Conservation (phyloP, 1,140 invertebrate species). For the Drosophila prosaltans region DNA sequence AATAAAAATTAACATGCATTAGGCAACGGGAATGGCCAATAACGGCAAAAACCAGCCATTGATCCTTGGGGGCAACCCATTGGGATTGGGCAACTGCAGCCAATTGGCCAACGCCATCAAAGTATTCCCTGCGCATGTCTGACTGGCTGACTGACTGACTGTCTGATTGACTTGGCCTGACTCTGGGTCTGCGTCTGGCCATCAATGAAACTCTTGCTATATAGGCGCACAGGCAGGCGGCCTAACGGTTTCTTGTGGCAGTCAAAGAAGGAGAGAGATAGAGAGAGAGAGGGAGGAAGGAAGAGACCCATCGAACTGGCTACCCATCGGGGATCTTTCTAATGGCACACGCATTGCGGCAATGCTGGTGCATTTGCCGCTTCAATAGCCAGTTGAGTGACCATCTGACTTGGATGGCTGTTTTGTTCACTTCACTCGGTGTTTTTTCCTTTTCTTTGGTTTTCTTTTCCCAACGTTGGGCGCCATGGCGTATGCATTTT, state of each 20-base stretch:
- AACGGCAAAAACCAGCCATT: slow-evolving; percentile 78
- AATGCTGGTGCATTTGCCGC: slow-evolving; percentile 68
- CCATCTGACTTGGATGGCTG: slow-evolving; percentile 37
- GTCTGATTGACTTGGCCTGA: slow-evolving; percentile 75
- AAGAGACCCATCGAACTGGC: slow-evolving; percentile 21
- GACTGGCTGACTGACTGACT: slow-evolving; percentile 47
- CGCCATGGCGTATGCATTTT: slow-evolving; percentile 76
- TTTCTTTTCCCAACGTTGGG: slow-evolving; percentile 38
- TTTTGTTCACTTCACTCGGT: slow-evolving; percentile 7
- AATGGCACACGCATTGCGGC: slow-evolving; percentile 67
- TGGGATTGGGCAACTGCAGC: slow-evolving; percentile 56
- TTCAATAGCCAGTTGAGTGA: slow-evolving; percentile 71
- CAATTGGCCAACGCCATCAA: slow-evolving; percentile 44
- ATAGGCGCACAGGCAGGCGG: slow-evolving; percentile 33
- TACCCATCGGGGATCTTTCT: slow-evolving; percentile 44
- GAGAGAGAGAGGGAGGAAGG: neutral
- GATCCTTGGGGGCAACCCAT: slow-evolving; percentile 76
- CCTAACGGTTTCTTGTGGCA: slow-evolving; percentile 62
- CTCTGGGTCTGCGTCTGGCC: slow-evolving; percentile 26
- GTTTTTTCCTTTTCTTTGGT: slow-evolving; percentile 4
- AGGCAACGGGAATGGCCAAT: slow-evolving; percentile 70
- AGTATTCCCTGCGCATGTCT: slow-evolving; percentile 71
- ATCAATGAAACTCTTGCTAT: slow-evolving; percentile 66
- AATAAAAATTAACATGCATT: slow-evolving; percentile 80
- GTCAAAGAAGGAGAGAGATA: neutral